phyloP scores from a whole-genome alignment of 2,797 vertebrate species.

The Scyliorhinus canicula region DNA sequence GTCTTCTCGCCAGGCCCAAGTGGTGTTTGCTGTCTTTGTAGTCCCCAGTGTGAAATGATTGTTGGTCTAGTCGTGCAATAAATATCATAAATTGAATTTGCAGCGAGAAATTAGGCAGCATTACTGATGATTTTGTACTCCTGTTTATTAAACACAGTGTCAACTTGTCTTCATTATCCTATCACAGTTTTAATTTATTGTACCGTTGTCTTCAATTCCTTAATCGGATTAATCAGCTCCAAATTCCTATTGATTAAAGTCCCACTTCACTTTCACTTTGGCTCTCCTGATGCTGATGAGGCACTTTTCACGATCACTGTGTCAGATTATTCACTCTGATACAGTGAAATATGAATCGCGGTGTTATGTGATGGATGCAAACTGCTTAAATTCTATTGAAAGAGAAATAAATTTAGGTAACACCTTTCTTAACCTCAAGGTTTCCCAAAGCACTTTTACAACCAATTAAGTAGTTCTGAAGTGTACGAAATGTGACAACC shows the following conservation, averaged over 20 bases:
- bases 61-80: not conserved
- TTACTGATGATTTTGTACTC: not conserved
- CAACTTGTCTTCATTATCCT: conserved; percentile 19
- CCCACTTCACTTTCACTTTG: not conserved
- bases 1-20: not conserved
- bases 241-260: not conserved
- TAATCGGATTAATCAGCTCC: conserved; percentile 17
- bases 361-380: not conserved
- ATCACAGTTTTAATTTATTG: not conserved
- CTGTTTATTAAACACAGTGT: conserved; percentile 31
- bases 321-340: not conserved
- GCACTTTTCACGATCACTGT: not conserved
- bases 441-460: not conserved
- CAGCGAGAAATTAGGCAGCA: not conserved
- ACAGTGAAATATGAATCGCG: not conserved
- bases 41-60: not conserved
- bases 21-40: not conserved
- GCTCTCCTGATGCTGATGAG: not conserved
- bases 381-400: not conserved
- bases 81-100: conserved; percentile 17
- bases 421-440: not conserved
- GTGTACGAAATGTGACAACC: not conserved
- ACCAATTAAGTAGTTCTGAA: not conserved
- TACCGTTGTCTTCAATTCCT: not conserved
- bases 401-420: not conserved